Conservation (phyloP, 1,140 invertebrate genomes). For the Lethrus apterus region DNA sequence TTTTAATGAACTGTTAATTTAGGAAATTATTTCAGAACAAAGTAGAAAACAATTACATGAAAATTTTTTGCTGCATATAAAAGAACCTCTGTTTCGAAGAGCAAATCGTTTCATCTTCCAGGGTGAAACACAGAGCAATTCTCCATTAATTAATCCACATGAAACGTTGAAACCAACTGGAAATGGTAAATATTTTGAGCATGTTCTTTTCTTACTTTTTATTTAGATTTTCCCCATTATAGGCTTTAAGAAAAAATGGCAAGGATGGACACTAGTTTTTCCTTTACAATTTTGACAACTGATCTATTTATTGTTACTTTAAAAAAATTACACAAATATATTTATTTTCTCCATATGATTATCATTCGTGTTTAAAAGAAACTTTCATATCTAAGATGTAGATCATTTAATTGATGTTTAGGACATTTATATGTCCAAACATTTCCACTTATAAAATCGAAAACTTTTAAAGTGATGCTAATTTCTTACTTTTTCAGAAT, state of each 20-base stretch:
- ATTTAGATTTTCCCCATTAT: conserved; percentile 13
- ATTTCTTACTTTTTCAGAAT: too few relatives aligned
- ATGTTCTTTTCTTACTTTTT: conserved; percentile 1
- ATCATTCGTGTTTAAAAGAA: too few relatives aligned
- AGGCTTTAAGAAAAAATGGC: conserved; percentile 11
- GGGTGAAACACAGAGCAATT: conserved; percentile 41
- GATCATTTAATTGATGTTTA: too few relatives aligned
- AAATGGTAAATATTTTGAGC: conserved; percentile 25
- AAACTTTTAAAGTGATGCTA: too few relatives aligned
- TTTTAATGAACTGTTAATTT: conserved; percentile 22
- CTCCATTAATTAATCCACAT: conserved; percentile 68
- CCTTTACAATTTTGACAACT: conserved; percentile 1
- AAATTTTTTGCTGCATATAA: conserved; percentile 56
- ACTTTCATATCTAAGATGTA: too few relatives aligned
- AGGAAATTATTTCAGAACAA: conserved; percentile 47
- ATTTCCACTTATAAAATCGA: too few relatives aligned
- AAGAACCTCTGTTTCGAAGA: conserved; percentile 62
- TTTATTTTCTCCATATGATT: too few relatives aligned
- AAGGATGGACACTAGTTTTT: conserved; percentile 9
- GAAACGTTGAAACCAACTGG: conserved; percentile 27
- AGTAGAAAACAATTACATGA: conserved; percentile 59
- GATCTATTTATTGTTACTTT: conserved; percentile 5
- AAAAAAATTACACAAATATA: too few relatives aligned
- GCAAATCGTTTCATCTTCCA: conserved; percentile 58
- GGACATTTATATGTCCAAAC: too few relatives aligned